Conservation (phyloP, 1,140 invertebrate genomes). For the Ephestia elutella region DNA sequence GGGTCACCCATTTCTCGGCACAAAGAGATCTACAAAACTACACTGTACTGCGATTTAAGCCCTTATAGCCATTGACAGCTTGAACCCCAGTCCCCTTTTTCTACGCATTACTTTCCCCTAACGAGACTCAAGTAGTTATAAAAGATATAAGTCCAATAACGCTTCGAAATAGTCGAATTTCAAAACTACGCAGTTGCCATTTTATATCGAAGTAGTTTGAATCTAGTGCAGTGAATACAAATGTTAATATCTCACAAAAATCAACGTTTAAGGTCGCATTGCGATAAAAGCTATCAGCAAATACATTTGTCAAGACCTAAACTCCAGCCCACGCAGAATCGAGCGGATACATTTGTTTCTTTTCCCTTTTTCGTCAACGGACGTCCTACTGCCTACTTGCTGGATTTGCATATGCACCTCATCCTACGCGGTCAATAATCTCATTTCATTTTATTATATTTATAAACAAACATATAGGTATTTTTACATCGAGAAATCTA, state of each 20-base stretch:
- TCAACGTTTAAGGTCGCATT: not conserved
- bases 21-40: constrained; percentile 31
- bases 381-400: constrained; percentile 55
- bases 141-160: constrained; percentile 1
- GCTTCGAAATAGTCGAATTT: not conserved
- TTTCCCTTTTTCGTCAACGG: constrained; percentile 60
- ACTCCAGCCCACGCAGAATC: constrained; percentile 39
- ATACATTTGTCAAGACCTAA: constrained; percentile 31
- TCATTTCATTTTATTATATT: constrained; percentile 1
- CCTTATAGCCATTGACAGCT: constrained; percentile 24
- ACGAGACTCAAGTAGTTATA: not conserved
- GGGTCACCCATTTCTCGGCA: constrained; percentile 62
- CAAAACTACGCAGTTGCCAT: not conserved
- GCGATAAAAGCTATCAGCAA: constrained; percentile 5
- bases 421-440: constrained; percentile 14
- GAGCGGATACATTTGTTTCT: constrained; percentile 64
- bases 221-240: not conserved
- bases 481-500: not conserved
- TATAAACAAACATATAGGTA: not conserved
- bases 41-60: constrained; percentile 33
- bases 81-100: not conserved
- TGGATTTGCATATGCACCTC: constrained; percentile 50
- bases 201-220: not conserved
- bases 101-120: constrained; percentile 1
- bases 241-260: not conserved